Base-by-base conservation (phyloP, 2,888 invertebrate genomes). In the Sesia apiformis region DNA sequence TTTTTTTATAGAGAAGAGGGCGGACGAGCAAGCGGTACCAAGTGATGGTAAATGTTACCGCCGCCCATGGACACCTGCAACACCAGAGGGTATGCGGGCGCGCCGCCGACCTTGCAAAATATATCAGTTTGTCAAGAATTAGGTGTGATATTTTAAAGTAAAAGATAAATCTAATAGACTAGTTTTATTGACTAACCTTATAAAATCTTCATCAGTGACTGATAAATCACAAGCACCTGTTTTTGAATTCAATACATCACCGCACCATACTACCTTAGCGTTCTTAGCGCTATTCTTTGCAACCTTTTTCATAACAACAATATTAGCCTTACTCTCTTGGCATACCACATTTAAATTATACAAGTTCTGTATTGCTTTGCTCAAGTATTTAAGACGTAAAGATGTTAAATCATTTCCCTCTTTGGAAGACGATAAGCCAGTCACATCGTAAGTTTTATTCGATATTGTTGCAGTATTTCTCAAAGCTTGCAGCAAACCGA, bases 201-300 rank as follows among this genome's bases (percentile, higher is more conserved):
- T 82, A 72, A 91, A 92, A n/a, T 90, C 85, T 49, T 82, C 71
- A 58, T 90, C 84, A 50, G 68, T 86, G n/a, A 90, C 67, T 46
- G 57, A 56, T 3, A 60, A 78, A 67, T 92, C 92, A 73, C 92
- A 92, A 39, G 74, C 71, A 57, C 91, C 90, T n/a, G 82, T 82
- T 57, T 81, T 78, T 4, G 81, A 74, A 86, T 92, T 93, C 40
- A 92, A 74, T 3, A 94, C 93, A 40, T 91, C 81, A 3, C 93
- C 94, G 76, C 93, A 93, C 4, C 91, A 61, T 43, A 91, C 65
- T 41, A 71, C 63, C 51, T 61, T 63, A 54, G 63, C 65, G 50
- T 65, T 64, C 4, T 65, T 60, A 38, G 38, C 7, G 7, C 5
- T 5, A 3, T 5, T 38, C 23, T 5, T 50, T 4, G 46, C 4